Percentiles rank a stretch among this genome's conserved stretches.
Conservation (phyloP, 2,888 invertebrate species). For the Didymodactylos carnosus region DNA sequence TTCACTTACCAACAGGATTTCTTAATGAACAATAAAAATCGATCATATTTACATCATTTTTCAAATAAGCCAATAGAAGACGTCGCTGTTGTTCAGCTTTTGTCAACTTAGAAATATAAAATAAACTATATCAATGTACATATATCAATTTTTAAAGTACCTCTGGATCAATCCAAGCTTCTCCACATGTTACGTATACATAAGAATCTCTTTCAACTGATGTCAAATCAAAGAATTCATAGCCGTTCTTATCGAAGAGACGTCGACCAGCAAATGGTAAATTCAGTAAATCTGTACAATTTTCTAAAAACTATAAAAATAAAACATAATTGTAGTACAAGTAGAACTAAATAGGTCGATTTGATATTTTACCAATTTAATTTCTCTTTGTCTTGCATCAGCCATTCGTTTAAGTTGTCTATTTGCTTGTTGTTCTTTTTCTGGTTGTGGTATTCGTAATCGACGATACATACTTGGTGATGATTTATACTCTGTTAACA, state of each 20-base stretch:
- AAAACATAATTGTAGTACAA: neutral
- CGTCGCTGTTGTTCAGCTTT: conserved; percentile 29
- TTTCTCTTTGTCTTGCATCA: neutral
- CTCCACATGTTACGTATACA: conserved; percentile 30
- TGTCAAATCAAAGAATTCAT: conserved; percentile 27
- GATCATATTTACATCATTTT: conserved; percentile 30
- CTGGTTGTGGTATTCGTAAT: neutral
- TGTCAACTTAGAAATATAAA: no score
- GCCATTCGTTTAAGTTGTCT: neutral
- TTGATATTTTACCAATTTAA: neutral
- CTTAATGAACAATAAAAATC: conserved; percentile 26
- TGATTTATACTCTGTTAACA: neutral
- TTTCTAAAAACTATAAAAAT: conserved; percentile 30
- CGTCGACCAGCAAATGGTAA: conserved; percentile 32
- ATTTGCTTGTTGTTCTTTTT: neutral
- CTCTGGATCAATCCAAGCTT: conserved; percentile 30
- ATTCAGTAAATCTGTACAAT: conserved; percentile 26
- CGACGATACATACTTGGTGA: neutral
- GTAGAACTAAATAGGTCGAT: neutral
- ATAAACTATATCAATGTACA: no score
- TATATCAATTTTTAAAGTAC: no score
- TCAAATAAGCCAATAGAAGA: conserved; percentile 26
- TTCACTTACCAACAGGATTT: conserved; percentile 24
- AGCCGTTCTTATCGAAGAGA: conserved; percentile 29
- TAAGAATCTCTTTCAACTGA: conserved; percentile 26